These are phyloP conservation scores for Chydorus sphaericus DNA, from an alignment of 2,888 invertebrate species.

Conservation along the genomic window DNA sequence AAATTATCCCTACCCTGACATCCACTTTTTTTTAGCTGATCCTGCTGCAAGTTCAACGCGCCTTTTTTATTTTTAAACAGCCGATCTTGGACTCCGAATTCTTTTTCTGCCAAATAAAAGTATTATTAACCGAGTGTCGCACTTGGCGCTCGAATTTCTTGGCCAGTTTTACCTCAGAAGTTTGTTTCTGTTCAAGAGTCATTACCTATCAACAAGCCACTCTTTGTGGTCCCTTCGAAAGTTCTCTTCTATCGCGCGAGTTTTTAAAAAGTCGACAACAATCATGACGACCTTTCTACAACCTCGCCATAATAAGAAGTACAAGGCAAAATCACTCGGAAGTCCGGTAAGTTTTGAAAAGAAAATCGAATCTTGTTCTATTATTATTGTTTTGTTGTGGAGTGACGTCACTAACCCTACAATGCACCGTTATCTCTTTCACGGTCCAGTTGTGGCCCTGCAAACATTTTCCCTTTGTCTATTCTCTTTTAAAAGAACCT, in stretches of 20 bases:
- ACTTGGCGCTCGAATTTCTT: background rate
- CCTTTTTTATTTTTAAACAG: no score
- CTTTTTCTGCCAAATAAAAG: no score
- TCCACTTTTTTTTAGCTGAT: no score
- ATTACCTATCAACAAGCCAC: background rate
- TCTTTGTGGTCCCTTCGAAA: background rate
- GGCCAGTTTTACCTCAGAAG: background rate
- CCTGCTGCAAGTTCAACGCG: no score
- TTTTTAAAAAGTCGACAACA: no score
- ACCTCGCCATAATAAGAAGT: background rate
- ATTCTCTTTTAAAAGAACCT: background rate
- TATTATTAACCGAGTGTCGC: no score
- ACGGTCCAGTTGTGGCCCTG: background rate
- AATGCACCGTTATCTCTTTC: background rate
- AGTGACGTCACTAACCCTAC: background rate
- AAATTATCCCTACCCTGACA: no score
- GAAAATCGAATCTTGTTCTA: background rate
- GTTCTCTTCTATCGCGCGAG: no score
- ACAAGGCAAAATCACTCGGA: constrained; percentile 13
- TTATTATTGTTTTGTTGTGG: no score
- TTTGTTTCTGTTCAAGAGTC: background rate
- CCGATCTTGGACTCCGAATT: no score
- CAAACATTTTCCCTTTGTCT: background rate
- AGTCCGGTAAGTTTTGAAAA: constrained; percentile 11
- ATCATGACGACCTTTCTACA: background rate